phyloP scores from a whole-genome alignment of 2,888 invertebrate genomes.

The Polymixis flavicincta region DNA sequence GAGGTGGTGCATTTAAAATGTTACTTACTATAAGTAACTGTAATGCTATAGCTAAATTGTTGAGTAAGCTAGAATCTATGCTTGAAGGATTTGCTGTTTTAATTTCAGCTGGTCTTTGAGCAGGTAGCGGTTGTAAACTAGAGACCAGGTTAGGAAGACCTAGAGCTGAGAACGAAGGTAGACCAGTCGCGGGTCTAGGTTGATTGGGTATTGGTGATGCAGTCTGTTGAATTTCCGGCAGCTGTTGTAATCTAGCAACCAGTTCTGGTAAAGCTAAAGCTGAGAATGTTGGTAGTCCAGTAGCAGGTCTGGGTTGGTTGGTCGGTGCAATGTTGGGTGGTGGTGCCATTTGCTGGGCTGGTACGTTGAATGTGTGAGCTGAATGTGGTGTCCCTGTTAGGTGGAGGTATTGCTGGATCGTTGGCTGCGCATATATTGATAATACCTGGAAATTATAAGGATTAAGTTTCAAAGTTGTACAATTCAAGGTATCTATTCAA shows the following conservation, averaged over 20 bases:
- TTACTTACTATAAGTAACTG: constrained; percentile 83
- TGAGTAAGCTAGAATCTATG: constrained; percentile 77
- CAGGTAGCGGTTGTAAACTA: constrained; percentile 10
- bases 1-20: constrained; percentile 75
- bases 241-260: constrained; percentile 32
- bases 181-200: constrained; percentile 10
- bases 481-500: not conserved
- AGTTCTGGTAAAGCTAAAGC: constrained; percentile 48
- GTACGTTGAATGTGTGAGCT: constrained; percentile 5
- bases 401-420: constrained; percentile 63
- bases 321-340: constrained; percentile 11
- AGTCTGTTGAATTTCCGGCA: constrained; percentile 20
- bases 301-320: constrained; percentile 25
- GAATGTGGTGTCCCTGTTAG: constrained; percentile 49
- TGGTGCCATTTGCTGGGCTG: constrained; percentile 13
- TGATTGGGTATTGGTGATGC: constrained; percentile 3
- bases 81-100: constrained; percentile 20
- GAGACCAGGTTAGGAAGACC: constrained; percentile 39
- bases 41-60: constrained; percentile 84
- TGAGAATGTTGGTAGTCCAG: constrained; percentile 42
- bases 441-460: constrained; percentile 61
- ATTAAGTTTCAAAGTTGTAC: too few species aligned
- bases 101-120: not conserved
- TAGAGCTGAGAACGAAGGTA: constrained; percentile 26
- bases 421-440: constrained; percentile 55